Base-by-base conservation (phyloP, 2,797 vertebrate species). In the Chelmon rostratus region DNA sequence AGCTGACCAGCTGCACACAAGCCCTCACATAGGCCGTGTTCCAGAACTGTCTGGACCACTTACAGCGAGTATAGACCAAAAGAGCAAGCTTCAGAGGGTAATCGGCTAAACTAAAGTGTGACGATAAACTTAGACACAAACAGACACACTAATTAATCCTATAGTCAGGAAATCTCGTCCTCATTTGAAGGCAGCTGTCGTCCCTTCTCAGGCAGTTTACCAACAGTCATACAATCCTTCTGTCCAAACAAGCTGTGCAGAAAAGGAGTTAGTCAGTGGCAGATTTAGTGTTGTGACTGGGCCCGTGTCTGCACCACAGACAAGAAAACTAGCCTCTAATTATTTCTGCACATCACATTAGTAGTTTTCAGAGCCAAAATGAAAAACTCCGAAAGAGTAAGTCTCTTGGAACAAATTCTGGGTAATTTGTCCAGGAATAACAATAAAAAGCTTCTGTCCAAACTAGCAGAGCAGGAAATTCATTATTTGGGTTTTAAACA, bases 201-300 rank as follows among this genome's bases (percentile, higher is more conserved):
- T 62, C 18, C 0, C 52, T 42, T 81, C 47, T 37, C 16, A 69
- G 53, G 72, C 76, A 52, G 49, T 82, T 68, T 77, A 71, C 66
- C 79, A 68, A 59, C 71, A 81, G n/a, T 78, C 49, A 18, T 6
- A 47, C 58, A 69, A 68, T 81, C 72, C 71, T n/a, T 83, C 77
- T 78, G 57, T 79, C 79, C 53, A 59, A 56, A 78, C 38, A 57
- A 79, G 73, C 58, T 75, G 62, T 37, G 57, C 37, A 56, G 28
- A 46, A 62, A 62, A n/a, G 11, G 61, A 65, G 54, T 16, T 3
- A 33, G 74, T 73, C 52, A 54, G 38, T 7, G 4, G 49, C 21
- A 47, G 62, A 46, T 65, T 46, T 49, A 13, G 31, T 67, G 56
- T 58, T 75, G 33, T 44, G 58, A n/a, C 52, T 79, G 56, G 50